A percentile compares a stretch with the other conserved stretches of the same genome.
phyloP scores from a whole-genome alignment of 2,888 invertebrate genomes.

The Teleogryllus oceanicus region DNA sequence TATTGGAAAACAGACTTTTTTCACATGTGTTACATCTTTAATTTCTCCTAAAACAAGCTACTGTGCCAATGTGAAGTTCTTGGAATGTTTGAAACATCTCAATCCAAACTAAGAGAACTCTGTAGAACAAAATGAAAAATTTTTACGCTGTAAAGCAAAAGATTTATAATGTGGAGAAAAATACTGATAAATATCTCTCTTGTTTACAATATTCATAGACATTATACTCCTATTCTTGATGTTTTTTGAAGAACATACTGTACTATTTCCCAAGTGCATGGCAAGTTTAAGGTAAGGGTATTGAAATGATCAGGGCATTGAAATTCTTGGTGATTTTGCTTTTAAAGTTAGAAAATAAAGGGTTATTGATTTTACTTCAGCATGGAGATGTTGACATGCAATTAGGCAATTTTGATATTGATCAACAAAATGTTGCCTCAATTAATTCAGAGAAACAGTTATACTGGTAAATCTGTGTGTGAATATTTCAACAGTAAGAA shows the following conservation, averaged over 20 bases:
- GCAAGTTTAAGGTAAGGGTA: slow-evolving; percentile 40
- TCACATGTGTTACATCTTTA: slow-evolving; percentile 39
- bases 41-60: slow-evolving; percentile 40
- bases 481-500: not conserved
- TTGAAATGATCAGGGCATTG: slow-evolving; percentile 43
- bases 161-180: slow-evolving; percentile 32
- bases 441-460: slow-evolving; percentile 35
- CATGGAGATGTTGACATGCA: slow-evolving; percentile 41
- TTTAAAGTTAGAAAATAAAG: slow-evolving; percentile 31
- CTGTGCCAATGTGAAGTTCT: slow-evolving; percentile 49
- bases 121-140: slow-evolving; percentile 30
- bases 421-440: slow-evolving; percentile 41
- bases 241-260: slow-evolving; percentile 39
- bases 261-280: slow-evolving; percentile 41
- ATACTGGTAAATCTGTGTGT: not conserved
- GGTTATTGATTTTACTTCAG: slow-evolving; percentile 27
- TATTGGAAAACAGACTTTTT: slow-evolving; percentile 41
- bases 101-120: slow-evolving; percentile 38
- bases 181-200: slow-evolving; percentile 45
- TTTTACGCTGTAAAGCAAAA: slow-evolving; percentile 32
- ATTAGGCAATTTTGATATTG: slow-evolving; percentile 43
- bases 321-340: slow-evolving; percentile 31
- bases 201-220: slow-evolving; percentile 52
- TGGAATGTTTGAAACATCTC: slow-evolving; percentile 51
- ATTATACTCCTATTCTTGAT: slow-evolving; percentile 53